Base-by-base conservation (phyloP, 1,140 invertebrate genomes). In the Drosophila aff. region DNA sequence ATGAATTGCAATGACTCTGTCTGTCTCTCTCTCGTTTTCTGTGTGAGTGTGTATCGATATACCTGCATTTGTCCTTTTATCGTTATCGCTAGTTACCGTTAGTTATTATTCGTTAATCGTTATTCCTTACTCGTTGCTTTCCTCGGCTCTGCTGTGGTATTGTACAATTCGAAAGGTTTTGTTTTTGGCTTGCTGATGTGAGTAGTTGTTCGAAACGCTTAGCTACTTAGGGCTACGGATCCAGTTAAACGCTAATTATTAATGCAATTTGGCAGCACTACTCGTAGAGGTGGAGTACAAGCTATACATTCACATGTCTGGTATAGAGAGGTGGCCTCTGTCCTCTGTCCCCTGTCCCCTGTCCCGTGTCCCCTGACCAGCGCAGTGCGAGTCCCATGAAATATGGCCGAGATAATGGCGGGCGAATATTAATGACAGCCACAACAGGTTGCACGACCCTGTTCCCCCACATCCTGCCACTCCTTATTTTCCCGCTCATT, bases 401-500 rank as follows among this genome's bases (percentile, higher is more conserved):
- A 41, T 61, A 49, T 26, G 47, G 47, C 23, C 23, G n/a, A 63
- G 16, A 53, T 23, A 52, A 55, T 55, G 53, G 53, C 52, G 7
- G 49, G 52, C 53, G 33, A 55, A 55, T 55, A 55, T 55, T 55
- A 55, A 55, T 23, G 53, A 55, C 53, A 16, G 53, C 53, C 23
- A 31, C 65, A 73, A 59, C 69, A 71, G 66, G 66, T 49, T 43
- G 23, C 13, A 5, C 43, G 26, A 36, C 43, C 58, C 21, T n/a
- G 16, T 28, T 16, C 4, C 28, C 40, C 73, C 33, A 38, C 9
- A 73, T 67, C 81, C 75, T 79, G 74, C 62, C 78, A 72, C 74
- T 75, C 63, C 73, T 65, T 84, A 91, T 91, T 91, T 91, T 91
- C 87, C 82, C 79, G 87, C 76, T 91, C 87, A 91, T 91, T 91